Percentiles rank a stretch among this genome's conserved stretches.
phyloP scores from a whole-genome alignment of 1,140 invertebrate species.

The Chlorops oryzae region DNA sequence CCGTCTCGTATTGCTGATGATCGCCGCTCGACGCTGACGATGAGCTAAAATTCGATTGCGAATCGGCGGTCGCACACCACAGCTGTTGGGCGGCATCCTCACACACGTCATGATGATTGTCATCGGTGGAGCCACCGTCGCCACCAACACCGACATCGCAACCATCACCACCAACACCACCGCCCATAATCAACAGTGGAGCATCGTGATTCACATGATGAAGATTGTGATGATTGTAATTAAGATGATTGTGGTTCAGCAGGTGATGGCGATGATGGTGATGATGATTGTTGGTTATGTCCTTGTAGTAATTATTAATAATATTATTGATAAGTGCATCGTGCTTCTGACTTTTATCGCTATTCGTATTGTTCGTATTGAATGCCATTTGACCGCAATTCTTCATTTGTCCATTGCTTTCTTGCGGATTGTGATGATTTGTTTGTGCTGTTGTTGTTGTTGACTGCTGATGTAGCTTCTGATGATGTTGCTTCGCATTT shows the following conservation, averaged over 20 bases:
- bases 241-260: conserved; percentile 6
- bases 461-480: conserved; percentile 4
- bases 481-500: conserved; percentile 33
- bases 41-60: conserved; percentile 65
- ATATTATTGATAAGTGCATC: conserved; percentile 39
- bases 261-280: neutral
- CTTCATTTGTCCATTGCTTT: too few relatives aligned
- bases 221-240: conserved; percentile 7
- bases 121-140: conserved; percentile 21
- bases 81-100: conserved; percentile 67
- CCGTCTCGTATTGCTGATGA: conserved; percentile 34
- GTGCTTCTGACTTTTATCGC: conserved; percentile 16
- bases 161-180: conserved; percentile 33
- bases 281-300: conserved; percentile 11
- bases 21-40: conserved; percentile 56
- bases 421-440: neutral
- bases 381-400: too few relatives aligned
- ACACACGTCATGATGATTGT: too few relatives aligned
- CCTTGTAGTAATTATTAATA: conserved; percentile 41
- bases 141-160: conserved; percentile 28
- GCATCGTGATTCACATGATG: conserved; percentile 17
- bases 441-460: conserved; percentile 6
- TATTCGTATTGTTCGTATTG: too few relatives aligned
- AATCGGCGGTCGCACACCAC: conserved; percentile 58
- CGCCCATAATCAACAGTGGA: conserved; percentile 14